Base-by-base conservation (phyloP, 2,888 invertebrate genomes). In the Scrobipalpa atriplicella region DNA sequence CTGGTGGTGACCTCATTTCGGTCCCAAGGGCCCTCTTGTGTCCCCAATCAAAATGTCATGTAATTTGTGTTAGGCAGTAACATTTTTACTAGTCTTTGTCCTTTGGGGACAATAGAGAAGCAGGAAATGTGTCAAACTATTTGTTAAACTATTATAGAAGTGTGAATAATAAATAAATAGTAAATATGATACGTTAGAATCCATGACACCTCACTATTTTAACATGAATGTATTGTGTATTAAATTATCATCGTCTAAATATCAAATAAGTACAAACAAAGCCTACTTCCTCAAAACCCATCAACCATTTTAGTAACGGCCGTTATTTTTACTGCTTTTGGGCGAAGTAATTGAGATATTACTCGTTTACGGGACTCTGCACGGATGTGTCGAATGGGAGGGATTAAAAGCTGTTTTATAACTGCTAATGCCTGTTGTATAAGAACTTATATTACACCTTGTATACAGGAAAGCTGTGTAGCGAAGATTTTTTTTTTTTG, bases 21-120 rank as follows among this genome's bases (percentile, higher is more conserved):
- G n/a, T 47, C 47, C 47, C 47, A 8, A 8, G 47, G 16, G 47
- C 47, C 47, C 5, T 0, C 16, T 47, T 47, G n/a, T n/a, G 47
- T 47, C 47, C 47, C 47, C 47, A 47, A 47, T 47, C 47, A 47
- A 47, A 47, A 47, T 47, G 47, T 47, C 16, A 47, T n/a, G 47
- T 47, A 47, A 47, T 47, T 16, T 47, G 16, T 16, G 16, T n/a
- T n/a, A 16, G 47, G 47, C 5, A 16, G 47, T 47, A 47, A 47
- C 47, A n/a, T 47, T 47, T 47, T 47, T 47, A 47, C 47, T 47
- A 29, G 47, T n/a, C 16, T 47, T 16, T 16, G 16, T 16, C 47
- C 47, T 16, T 47, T 47, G 47, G 16, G 47, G 10, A 6, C 47
- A 47, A 16, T n/a, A 47, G 16, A n/a, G 47, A 6, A 16, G n/a